phyloP scores from a whole-genome alignment of 2,888 invertebrate genomes.

The Lasioglossum vierecki region DNA sequence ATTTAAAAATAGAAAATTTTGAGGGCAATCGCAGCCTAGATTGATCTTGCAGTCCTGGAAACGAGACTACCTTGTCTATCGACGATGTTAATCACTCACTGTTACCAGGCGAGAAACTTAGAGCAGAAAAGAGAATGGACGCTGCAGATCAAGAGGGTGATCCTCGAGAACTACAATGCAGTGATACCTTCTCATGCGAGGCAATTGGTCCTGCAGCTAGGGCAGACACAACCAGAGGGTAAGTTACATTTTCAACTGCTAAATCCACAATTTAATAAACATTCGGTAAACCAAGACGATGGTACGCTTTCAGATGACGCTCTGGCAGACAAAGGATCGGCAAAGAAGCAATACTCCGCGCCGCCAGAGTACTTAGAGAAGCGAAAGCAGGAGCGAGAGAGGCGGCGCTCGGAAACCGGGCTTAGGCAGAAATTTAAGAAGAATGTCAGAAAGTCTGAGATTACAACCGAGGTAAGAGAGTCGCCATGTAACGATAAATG shows the following conservation, averaged over 20 bases:
- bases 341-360: slow-evolving; percentile 91
- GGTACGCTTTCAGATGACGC: slow-evolving; percentile 86
- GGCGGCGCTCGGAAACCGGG: slow-evolving; percentile 88
- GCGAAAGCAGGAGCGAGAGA: slow-evolving; percentile 90
- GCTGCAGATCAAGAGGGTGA: slow-evolving; percentile 92
- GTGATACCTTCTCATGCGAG: slow-evolving; percentile 97
- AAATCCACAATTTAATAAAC: background rate
- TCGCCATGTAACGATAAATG: background rate
- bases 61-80: background rate
- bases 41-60: too few species aligned
- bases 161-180: slow-evolving; percentile 96
- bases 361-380: slow-evolving; percentile 94
- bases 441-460: slow-evolving; percentile 84
- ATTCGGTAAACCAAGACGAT: too few species aligned
- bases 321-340: slow-evolving; percentile 87
- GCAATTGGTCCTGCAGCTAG: slow-evolving; percentile 95
- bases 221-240: slow-evolving; percentile 91
- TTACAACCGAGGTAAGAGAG: slow-evolving; percentile 75
- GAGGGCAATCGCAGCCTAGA: too few species aligned
- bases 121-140: slow-evolving; percentile 95
- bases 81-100: slow-evolving; percentile 4
- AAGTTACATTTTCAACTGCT: slow-evolving; percentile 30
- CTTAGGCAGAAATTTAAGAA: slow-evolving; percentile 87
- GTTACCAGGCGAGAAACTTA: slow-evolving; percentile 88
- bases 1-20: too few species aligned